These are phyloP conservation scores for Chelonus insularis DNA, from an alignment of 1,140 invertebrate genomes.

Conservation along the genomic window DNA sequence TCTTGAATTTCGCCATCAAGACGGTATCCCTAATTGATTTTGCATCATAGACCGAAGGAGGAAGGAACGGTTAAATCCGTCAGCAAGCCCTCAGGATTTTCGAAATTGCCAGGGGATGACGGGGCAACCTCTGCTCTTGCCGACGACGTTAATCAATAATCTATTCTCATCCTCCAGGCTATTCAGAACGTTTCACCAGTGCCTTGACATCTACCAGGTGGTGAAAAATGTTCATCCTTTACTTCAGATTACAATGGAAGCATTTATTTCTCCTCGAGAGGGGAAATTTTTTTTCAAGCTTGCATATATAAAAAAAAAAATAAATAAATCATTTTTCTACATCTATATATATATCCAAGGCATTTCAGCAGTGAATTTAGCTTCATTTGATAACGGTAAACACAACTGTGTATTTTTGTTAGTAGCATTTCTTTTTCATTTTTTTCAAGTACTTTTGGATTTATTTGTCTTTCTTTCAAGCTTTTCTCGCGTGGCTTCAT, in stretches of 20 bases:
- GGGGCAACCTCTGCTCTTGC: constrained; percentile 40
- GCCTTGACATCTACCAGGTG: constrained; percentile 29
- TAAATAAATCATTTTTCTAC: constrained; percentile 1
- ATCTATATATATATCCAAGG: too few species aligned
- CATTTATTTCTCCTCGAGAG: neutral
- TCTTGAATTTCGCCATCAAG: constrained; percentile 25
- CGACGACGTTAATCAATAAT: constrained; percentile 46
- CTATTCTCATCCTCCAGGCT: constrained; percentile 30
- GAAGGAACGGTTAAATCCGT: constrained; percentile 38
- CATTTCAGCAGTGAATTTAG: neutral
- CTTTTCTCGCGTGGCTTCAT: constrained; percentile 47
- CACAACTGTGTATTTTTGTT: neutral
- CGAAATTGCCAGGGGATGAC: constrained; percentile 50
- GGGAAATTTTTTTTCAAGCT: constrained; percentile 26
- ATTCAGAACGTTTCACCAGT: constrained; percentile 2
- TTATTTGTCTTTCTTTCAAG: constrained; percentile 50
- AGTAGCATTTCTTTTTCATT: constrained; percentile 1
- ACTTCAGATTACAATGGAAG: constrained; percentile 2
- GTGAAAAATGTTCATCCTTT: constrained; percentile 30
- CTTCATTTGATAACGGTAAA: neutral
- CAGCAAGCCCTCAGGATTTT: constrained; percentile 44
- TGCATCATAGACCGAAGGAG: constrained; percentile 33
- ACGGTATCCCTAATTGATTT: constrained; percentile 32
- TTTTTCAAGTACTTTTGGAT: constrained; percentile 33
- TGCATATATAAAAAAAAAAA: neutral